These are phyloP conservation scores for Pseudomyrmex gracilis DNA, from an alignment of 1,140 invertebrate species.

Conservation along the genomic window DNA sequence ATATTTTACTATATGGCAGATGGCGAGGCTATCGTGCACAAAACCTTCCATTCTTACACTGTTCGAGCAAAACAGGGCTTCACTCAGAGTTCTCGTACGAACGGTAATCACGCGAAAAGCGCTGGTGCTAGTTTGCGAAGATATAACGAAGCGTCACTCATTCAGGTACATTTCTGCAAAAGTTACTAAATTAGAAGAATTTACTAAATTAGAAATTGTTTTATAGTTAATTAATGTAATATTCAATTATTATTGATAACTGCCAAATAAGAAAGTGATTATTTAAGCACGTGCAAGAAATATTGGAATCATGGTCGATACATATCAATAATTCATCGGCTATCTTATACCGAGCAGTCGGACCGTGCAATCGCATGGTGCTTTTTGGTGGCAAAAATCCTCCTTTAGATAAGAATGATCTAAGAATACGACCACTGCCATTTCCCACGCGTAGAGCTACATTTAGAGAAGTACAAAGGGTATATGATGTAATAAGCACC, in stretches of 20 bases:
- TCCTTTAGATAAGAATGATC: conserved; percentile 88
- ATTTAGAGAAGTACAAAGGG: conserved; percentile 92
- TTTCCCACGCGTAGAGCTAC: conserved; percentile 94
- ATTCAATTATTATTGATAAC: not conserved
- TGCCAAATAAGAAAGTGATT: not conserved
- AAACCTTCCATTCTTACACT: conserved; percentile 95
- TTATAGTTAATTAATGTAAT: not conserved
- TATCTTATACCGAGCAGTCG: conserved; percentile 92
- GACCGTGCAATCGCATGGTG: conserved; percentile 89
- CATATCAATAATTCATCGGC: conserved; percentile 89
- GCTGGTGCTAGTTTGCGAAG: conserved; percentile 93
- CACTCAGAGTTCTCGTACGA: conserved; percentile 89
- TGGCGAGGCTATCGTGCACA: conserved; percentile 89
- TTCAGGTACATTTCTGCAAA: conserved; percentile 85
- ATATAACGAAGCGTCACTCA: conserved; percentile 91
- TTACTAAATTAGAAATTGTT: conserved; percentile 19
- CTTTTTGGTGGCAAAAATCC: conserved; percentile 92
- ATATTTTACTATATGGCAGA: conserved; percentile 78
- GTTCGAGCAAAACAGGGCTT: conserved; percentile 94
- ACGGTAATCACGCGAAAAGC: conserved; percentile 89
- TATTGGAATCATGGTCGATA: conserved; percentile 89
- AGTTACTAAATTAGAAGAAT: not conserved
- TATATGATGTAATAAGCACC: conserved; percentile 90
- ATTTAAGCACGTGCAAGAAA: conserved; percentile 91
- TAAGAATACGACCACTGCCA: conserved; percentile 90